Base-by-base conservation (phyloP, 2,113 vertebrate genomes). In the Podilymbus podiceps region DNA sequence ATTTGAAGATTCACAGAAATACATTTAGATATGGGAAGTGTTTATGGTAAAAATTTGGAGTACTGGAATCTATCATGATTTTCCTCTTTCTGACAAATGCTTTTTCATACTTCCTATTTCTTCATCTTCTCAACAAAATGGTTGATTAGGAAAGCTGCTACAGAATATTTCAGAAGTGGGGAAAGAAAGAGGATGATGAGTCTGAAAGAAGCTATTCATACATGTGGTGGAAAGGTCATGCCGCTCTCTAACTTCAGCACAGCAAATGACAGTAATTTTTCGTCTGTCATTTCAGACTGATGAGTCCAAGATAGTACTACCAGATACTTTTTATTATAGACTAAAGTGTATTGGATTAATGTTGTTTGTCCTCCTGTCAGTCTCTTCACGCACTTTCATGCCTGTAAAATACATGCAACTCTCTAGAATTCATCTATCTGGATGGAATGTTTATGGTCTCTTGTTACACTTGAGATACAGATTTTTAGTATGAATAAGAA, bases 91-190 rank as follows among this genome's bases (percentile, higher is more conserved):
- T 92, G 75, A 76, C 63, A 91, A 74, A 77, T 69, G 84, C 50
- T 93, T 92, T 91, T 97, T 94, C 94, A 95, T 95, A 73, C 72
- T 95, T 85, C 85, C 90, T 64, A 53, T 83, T 95, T 91, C 64
- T 93, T 80, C 76, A 72, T 96, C 77, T 93, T 97, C 87, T 87
- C 47, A 95, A 86, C 16, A 90, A 95, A 93, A 30, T 11, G 42
- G 64, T 82, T 83, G 42, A 92, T 92, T 95, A 90, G 78, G 60
- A 96, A 96, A 91, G 40, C 67, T 62, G 62, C 40, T 69, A 20
- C 59, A 38, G 72, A 81, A n/a, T 82, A 69, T 89, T 90, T 95
- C 66, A 89, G 80, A 85, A 91, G 12, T 23, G 16, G n/a, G 55
- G 52, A 83, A 89, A 84, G 59, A 66, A 92, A 72, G 27, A n/a